Evolutionary conservation across 2,888 invertebrate genomes (phyloP).

Genomic region (Tipula vernalis): DNA sequence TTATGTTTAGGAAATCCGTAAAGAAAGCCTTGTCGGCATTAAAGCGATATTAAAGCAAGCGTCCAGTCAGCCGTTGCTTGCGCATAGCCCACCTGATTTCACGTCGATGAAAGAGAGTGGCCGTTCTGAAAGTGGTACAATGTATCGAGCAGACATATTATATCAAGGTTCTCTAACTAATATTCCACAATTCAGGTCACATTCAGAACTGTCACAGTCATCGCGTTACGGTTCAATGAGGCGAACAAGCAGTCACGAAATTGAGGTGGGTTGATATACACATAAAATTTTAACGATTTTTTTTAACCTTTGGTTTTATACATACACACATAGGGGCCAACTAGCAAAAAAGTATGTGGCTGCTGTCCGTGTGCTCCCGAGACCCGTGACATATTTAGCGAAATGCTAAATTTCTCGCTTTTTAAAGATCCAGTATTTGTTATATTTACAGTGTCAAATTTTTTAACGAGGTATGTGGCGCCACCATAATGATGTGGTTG

Average conservation of each 20-base stretch:
- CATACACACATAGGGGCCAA: slow-evolving; percentile 20
- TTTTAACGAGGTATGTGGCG: slow-evolving; percentile 38
- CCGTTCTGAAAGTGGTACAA: slow-evolving; percentile 56
- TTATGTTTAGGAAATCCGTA: slow-evolving; percentile 17
- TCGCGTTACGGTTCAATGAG: slow-evolving; percentile 35
- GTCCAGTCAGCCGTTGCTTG: slow-evolving; percentile 55
- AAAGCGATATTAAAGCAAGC: slow-evolving; percentile 35
- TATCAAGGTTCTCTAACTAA: slow-evolving; percentile 56
- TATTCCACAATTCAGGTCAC: slow-evolving; percentile 39
- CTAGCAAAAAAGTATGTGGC: slow-evolving; percentile 35
- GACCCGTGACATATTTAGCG: slow-evolving; percentile 54
- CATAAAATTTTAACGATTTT: neutral
- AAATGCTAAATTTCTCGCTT: slow-evolving; percentile 78
- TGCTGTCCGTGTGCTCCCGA: slow-evolving; percentile 56
- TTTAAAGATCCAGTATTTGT: slow-evolving; percentile 78
- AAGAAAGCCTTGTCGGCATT: slow-evolving; percentile 12
- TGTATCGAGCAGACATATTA: slow-evolving; percentile 78
- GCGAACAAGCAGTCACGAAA: neutral
- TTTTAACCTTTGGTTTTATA: slow-evolving; percentile 5
- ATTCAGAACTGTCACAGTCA: slow-evolving; percentile 38
- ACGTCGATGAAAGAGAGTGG: neutral
- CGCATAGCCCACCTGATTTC: neutral
- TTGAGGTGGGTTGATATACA: neutral
- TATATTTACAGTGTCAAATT: slow-evolving; percentile 84
- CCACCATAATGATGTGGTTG: neutral